Conservation (phyloP, 2,113 vertebrate genomes). For the Oncorhynchus clarkii region DNA sequence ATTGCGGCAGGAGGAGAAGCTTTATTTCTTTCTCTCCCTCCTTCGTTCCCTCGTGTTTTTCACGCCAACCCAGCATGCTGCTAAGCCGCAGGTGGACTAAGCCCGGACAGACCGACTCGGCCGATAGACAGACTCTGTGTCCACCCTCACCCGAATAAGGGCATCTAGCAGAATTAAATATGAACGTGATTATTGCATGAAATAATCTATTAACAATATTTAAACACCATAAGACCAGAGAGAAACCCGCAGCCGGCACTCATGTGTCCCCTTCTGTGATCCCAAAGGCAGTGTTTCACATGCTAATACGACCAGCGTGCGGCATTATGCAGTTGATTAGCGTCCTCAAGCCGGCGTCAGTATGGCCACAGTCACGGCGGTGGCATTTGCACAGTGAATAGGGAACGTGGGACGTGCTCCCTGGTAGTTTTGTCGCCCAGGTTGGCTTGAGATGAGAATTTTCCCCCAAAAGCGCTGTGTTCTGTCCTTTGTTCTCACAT, state of each 20-base stretch:
- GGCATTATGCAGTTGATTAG: background rate
- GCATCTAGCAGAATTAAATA: constrained; percentile 14
- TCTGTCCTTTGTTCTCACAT: too few species aligned
- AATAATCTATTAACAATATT: too few species aligned
- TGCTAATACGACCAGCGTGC: constrained; percentile 1
- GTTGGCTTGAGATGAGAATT: background rate
- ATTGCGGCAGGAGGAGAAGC: too few species aligned
- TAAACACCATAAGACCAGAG: too few species aligned
- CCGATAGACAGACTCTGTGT: background rate
- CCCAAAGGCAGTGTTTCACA: background rate
- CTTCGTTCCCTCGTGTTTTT: constrained; percentile 8
- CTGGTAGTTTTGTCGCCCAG: background rate
- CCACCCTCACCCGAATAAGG: background rate
- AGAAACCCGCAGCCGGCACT: background rate
- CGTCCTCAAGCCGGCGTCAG: constrained; percentile 1
- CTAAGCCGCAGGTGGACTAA: constrained; percentile 25
- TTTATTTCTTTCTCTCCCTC: constrained; percentile 5
- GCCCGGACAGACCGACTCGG: too few species aligned
- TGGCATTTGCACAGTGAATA: constrained; percentile 35
- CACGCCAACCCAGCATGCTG: background rate
- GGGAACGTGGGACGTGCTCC: background rate
- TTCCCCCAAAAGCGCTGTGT: background rate
- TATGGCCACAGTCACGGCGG: background rate
- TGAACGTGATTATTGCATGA: too few species aligned
- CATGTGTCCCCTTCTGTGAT: background rate